phyloP scores from a whole-genome alignment of 64 coral and sea anemone genomes.

The Actinia tenebrosa region DNA sequence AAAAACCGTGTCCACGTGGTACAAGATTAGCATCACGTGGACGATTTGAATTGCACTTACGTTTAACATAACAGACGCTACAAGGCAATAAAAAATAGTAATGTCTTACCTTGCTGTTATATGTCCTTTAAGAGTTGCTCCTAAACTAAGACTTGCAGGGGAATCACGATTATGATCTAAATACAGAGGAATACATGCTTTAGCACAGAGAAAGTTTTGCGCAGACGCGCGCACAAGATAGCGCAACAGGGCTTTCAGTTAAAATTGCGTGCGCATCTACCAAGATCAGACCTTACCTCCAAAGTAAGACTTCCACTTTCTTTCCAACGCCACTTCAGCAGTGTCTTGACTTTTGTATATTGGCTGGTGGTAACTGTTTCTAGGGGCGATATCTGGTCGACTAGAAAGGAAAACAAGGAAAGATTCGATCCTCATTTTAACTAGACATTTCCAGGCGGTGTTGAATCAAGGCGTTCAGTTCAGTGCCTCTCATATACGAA shows the following conservation, averaged over 20 bases:
- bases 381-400: constrained; percentile 20
- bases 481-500: too few relatives aligned
- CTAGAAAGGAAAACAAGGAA: neutral
- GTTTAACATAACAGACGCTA: too few relatives aligned
- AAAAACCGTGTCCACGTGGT: too few relatives aligned
- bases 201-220: too few relatives aligned
- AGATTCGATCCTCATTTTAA: neutral
- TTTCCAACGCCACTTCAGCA: constrained; percentile 58
- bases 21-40: too few relatives aligned
- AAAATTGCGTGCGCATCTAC: too few relatives aligned
- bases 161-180: constrained; percentile 3
- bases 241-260: too few relatives aligned
- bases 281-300: constrained; percentile 41
- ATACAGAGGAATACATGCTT: neutral
- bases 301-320: constrained; percentile 87
- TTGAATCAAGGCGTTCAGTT: too few relatives aligned
- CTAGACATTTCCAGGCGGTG: too few relatives aligned
- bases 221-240: too few relatives aligned
- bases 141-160: constrained; percentile 18
- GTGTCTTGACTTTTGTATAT: constrained; percentile 42
- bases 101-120: constrained; percentile 9
- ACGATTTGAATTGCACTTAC: too few relatives aligned
- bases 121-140: constrained; percentile 5
- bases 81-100: neutral
- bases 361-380: constrained; percentile 22